Conservation (phyloP, 2,797 vertebrate genomes). For the Cetoscarus ocellatus region DNA sequence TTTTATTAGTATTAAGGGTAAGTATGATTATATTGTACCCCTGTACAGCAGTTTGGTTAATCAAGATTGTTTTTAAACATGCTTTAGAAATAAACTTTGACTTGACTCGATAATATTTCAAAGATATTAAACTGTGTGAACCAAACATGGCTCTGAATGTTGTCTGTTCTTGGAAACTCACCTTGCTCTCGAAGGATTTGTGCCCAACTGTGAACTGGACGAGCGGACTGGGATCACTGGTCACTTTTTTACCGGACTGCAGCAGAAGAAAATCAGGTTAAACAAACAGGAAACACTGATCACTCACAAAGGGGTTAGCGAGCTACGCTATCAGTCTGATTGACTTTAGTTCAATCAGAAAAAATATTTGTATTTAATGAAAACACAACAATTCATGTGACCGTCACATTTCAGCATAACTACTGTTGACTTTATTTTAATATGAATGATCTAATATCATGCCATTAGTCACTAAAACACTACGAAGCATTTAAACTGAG, state of each 20-base stretch:
- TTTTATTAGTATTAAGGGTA: too few species aligned
- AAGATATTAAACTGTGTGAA: neutral
- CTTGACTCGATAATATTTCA: too few species aligned
- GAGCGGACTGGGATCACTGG: conserved; percentile 92
- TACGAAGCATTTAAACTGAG: neutral
- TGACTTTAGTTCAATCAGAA: neutral
- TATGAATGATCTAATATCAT: neutral
- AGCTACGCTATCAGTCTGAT: neutral
- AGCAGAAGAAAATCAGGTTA: conserved; percentile 32
- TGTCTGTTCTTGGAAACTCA: conserved; percentile 65
- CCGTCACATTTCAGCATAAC: too few species aligned
- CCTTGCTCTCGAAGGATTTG: conserved; percentile 93
- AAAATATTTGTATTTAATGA: neutral
- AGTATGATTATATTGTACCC: too few species aligned
- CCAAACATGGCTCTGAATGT: neutral
- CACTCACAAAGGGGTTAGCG: neutral
- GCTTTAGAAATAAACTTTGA: too few species aligned
- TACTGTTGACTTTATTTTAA: neutral
- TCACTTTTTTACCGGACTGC: conserved; percentile 95
- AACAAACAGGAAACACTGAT: neutral
- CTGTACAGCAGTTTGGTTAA: too few species aligned
- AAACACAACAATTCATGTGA: too few species aligned
- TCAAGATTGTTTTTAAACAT: too few species aligned
- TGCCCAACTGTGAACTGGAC: conserved; percentile 94
- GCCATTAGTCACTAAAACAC: neutral